Base-by-base conservation (phyloP, 2,797 vertebrate species). In the Ptychobarbus kaznakovi region DNA sequence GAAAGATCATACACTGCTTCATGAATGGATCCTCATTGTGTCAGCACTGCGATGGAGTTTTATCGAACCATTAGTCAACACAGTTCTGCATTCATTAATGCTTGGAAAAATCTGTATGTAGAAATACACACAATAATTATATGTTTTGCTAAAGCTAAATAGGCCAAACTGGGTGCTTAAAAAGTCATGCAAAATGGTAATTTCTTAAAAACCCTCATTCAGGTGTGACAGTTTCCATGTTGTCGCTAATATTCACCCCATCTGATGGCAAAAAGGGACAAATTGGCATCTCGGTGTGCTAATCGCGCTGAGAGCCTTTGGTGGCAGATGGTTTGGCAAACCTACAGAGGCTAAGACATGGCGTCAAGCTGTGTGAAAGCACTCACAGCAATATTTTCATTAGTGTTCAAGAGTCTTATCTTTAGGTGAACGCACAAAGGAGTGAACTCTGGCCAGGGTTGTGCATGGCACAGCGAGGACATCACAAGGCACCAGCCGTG, bases 251-350 rank as follows among this genome's bases (percentile, higher is more conserved):
- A 80, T 82, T 61, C 76, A 40, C 70, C 32, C 61, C 49, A 16
- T 80, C 74, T 78, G 76, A 72, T 32, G 42, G 84, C 82, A 81
- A 87, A 63, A 76, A 90, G 92, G 93, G 90, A 93, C 93, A 94
- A 93, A 94, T 92, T 92, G 94, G 92, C 87, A 82, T 90, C 93
- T 85, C 68, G 84, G 92, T 93, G 93, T 87, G 92, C 90, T 93
- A 94, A 95, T 95, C 92, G 92, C 88, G 90, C 90, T 84, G 88
- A 89, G 92, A 91, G 92, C 93, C 94, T 93, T 93, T 93, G 86
- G 93, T 93, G 92, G 93, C 94, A 94, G 94, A 95, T 95, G 95
- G 94, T 89, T 92, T 92, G 92, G 91, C 93, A 92, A 82, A 89
- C 77, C 86, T 80, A 80, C 86, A 82, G 84, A 83, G 86, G 88